These are phyloP conservation scores for Myzus persicae DNA, from an alignment of 1,140 invertebrate genomes.

Conservation along the genomic window DNA sequence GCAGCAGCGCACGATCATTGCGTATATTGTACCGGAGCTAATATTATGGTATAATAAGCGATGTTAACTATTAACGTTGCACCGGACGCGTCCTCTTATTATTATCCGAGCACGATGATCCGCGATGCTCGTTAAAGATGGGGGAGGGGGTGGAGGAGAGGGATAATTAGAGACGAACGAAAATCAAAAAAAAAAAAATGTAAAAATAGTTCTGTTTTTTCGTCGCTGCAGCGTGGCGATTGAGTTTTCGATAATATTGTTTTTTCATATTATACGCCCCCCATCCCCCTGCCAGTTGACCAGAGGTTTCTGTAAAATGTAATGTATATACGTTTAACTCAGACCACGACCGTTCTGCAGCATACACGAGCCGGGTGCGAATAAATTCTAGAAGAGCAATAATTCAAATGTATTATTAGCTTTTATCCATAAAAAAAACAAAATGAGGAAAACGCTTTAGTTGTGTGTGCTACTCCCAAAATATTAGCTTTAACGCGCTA, in stretches of 20 bases:
- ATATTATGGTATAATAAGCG: background rate
- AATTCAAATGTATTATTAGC: slow-evolving; percentile 8
- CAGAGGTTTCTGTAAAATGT: background rate
- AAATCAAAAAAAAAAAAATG: background rate
- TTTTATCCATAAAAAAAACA: background rate
- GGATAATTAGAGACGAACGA: background rate
- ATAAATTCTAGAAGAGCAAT: slow-evolving; percentile 10
- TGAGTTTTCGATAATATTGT: slow-evolving; percentile 9
- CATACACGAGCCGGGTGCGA: background rate
- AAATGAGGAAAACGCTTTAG: background rate
- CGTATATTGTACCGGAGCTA: background rate
- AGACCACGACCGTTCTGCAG: no score
- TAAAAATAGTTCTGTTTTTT: slow-evolving; percentile 7
- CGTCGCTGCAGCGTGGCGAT: background rate
- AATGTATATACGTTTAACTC: background rate
- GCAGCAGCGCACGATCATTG: background rate
- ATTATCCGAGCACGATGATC: background rate
- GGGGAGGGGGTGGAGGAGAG: no score
- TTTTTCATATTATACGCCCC: background rate
- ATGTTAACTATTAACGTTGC: no score
- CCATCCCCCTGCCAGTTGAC: no score
- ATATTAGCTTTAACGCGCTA: background rate
- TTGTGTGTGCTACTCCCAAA: background rate
- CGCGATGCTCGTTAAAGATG: no score
- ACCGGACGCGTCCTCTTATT: background rate